phyloP scores from a whole-genome alignment of 2,113 vertebrate genomes.

The Onychorhynchus coronatus region DNA sequence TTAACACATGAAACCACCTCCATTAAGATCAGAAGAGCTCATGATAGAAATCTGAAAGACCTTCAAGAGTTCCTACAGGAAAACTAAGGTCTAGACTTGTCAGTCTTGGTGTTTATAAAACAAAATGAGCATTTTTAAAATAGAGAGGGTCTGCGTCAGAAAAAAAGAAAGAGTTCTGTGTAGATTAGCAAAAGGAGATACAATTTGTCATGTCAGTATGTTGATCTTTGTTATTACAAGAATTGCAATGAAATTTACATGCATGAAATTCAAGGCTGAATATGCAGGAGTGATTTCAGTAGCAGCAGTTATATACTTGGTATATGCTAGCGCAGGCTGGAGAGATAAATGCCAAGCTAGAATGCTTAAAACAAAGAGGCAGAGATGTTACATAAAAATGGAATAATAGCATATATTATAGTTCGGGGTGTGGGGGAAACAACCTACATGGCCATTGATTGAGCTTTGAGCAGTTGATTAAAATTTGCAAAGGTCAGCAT shows the following conservation, averaged over 20 bases:
- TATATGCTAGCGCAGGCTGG: neutral
- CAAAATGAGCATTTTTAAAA: neutral
- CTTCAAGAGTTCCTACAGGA: neutral
- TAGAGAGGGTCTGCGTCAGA: neutral
- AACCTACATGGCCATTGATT: neutral
- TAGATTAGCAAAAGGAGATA: neutral
- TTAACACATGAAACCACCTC: neutral
- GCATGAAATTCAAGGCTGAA: neutral
- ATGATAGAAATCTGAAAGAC: neutral
- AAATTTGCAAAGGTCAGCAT: neutral
- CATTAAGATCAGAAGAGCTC: neutral
- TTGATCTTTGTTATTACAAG: neutral
- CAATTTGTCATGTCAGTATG: neutral
- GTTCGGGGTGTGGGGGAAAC: rapidly evolving
- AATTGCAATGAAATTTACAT: neutral
- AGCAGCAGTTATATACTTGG: neutral
- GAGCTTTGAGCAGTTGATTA: neutral
- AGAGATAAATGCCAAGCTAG: neutral
- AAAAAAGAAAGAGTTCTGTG: neutral
- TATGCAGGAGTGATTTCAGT: neutral
- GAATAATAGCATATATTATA: neutral
- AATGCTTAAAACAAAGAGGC: neutral
- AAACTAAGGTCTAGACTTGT: neutral
- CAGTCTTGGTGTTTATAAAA: neutral
- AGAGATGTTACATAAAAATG: neutral